Evolutionary conservation across 2,888 invertebrate genomes (phyloP), one percentile per base, ranked within the genome.

Genomic region (Melieria picta): DNA sequence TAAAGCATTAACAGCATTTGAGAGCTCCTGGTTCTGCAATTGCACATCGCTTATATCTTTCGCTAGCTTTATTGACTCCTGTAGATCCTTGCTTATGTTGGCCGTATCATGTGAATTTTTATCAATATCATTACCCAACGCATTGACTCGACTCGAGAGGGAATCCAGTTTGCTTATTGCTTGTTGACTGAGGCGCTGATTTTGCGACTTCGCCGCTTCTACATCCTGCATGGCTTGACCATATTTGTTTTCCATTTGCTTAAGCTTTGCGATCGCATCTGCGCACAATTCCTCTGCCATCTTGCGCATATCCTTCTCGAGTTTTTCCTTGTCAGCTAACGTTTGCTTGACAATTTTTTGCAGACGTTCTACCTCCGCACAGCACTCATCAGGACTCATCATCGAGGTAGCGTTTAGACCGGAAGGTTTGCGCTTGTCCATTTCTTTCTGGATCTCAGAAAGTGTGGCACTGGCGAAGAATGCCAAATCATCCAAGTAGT

Each of bases 401-500:
- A 42, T 30, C 45, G 57, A 48, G 16, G 43, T 61, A n/a, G 62
- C 67, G 52, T 65, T 64, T 5, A 65, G 42, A 13, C 30, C 66
- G 5, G 42, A 58, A 5, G 66, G 64, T 4, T 74, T 76, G 62
- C 82, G 81, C 4, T 77, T 79, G 52, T 74, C 76, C 58, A 85
- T 62, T 66, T 86, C 86, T 46, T 81, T 79, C 62, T 79, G 79
- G n/a, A 86, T 84, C 52, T 83, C 81, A 4, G 80, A 74, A 6
- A 85, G 73, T 0, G 85, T 84, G 30, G 78, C 80, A 52, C 79
- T 80, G 2, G 86, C 81, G 48, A 82, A 81, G 58, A 80, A 79
- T 0, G 83, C 79, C 47, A 86, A 76, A 52, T 85, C 84, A 55
- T 83, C 81, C 6, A 81, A 80, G 67, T 79, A 67, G 62, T 80